Evolutionary conservation across 2,888 invertebrate genomes (phyloP), one percentile per base, ranked within the genome.

Genomic region (Drosophila infuscata): DNA sequence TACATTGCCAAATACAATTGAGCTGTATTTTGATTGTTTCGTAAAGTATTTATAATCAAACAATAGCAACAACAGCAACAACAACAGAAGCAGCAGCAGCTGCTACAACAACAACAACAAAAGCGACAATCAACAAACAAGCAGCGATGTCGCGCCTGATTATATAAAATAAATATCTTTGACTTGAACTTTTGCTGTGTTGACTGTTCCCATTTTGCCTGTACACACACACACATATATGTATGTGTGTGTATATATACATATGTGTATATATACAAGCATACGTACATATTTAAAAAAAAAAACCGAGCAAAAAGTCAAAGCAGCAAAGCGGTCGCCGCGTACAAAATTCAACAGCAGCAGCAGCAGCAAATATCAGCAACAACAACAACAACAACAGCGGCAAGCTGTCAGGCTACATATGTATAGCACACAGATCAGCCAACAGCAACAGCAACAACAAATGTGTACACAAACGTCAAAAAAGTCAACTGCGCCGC

Each of bases 401-500:
- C 64, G 62, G 57, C 62, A 43, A 38, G 43, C 70, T 59, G 51
- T 32, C 63, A 68, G 63, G 77, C 82, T 68, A 89, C 75, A 82
- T 85, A 70, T 68, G 68, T 68, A 89, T 73, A 89, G 86, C 78
- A 88, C 85, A 88, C 88, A 90, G 89, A 90, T 85, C 85, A 85
- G 89, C 76, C 78, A 76, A 52, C 68, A 88, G 51, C 68, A 79
- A 46, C 70, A 74, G 33, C 67, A 75, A 54, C 72, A 81, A 71
- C 71, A 76, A 85, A 75, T 70, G 76, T 74, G 77, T 70, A 88
- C 75, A 82, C 81, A 87, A 90, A 84, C 88, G 91, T 82, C 85
- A 88, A 88, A 89, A 89, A 88, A 91, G 90, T 88, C 88, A 88
- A 88, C 88, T 88, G 88, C 91, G 88, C 89, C 90, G 88, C 91